Base-by-base conservation (phyloP, 2,888 invertebrate species). In the Drosophila mercatorum region DNA sequence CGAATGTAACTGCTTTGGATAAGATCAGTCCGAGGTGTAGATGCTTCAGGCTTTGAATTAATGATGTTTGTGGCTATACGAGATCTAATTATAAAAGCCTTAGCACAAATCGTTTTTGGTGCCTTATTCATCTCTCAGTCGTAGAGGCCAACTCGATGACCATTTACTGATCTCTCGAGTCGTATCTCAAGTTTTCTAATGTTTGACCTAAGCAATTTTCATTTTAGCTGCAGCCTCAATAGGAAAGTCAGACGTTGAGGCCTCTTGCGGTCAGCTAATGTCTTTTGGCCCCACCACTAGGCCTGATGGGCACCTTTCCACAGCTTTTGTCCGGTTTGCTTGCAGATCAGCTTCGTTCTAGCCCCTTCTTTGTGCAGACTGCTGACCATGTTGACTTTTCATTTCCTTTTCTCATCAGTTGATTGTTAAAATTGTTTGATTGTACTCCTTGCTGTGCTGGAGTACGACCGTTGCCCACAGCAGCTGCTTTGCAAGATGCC, bases 361-460 rank as follows among this genome's bases (percentile, higher is more conserved):
- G 51, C 49, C 63, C 57, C 57, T 8, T 43, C 43, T 12, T 14
- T 43, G 28, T 77, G 34, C 51, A 44, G 46, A 52, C 65, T 66
- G 77, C 83, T 88, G 81, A 83, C 88, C 81, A 83, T 83, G 89
- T 83, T 88, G 87, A 88, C 87, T 88, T 88, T 88, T 89, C 87
- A 88, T 89, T 89, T 88, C 89, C 87, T 88, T 81, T 89, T 87
- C 82, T 77, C 85, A 87, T 87, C 85, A 86, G 84, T 89, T 87
- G 86, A 86, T 87, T 86, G 89, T 83, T 89, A 67, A 84, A 83
- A 88, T 86, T 78, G 87, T 83, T 34, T 83, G 83, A 76, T 83
- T 76, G 64, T 72, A 61, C 72, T 63, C 61, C 43, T 43, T 43
- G 66, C 36, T 51, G 65, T 22, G 57, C 51, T 53, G 59, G 57